Evolutionary conservation across 2,113 vertebrate species (phyloP), one percentile per base, ranked within the genome.

Genomic region (Sprattus sprattus): DNA sequence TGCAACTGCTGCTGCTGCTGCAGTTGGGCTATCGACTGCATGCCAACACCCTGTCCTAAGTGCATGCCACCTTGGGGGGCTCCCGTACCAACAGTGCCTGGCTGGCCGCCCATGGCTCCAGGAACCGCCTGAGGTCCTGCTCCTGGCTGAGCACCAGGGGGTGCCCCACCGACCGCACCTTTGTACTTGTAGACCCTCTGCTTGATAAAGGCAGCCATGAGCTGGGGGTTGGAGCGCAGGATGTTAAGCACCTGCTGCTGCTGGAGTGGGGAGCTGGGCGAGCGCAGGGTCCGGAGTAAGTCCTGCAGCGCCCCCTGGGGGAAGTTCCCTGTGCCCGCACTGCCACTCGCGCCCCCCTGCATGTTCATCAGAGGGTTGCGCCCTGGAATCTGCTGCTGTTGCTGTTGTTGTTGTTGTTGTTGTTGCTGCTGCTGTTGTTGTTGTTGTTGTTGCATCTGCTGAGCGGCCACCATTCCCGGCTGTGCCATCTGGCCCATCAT

Each of bases 401-500:
- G 93, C 47, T 92, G 92, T 5, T 92, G 92, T 4, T 89, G 96
- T 90, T 0, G 95, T 90, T 92, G 92, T 6, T 92, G 92, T 4
- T 89, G 96, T 90, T 0, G 95, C 90, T 94, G 89, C 89, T 93
- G 89, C 90, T 95, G 95, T 45, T 94, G 92, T 80, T 96, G 94
- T 78, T 96, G 95, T 67, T 96, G 95, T 80, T 96, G 94, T 78
- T 96, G 95, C 75, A 96, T 94, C 0, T 96, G 95, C 81, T 96
- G 96, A 18, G 93, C 89, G 0, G 92, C 50, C 75, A 94, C 91
- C 92, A 95, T 92, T 54, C 89, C 89, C 0, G 95, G 94, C 91
- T 99, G 97, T 45, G 96, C 95, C 0, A 97, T 95, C 87, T 97
- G 97, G 88, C 92, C 95, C 95, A 99, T 97, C 95, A 98, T 95